Evolutionary conservation across 2,113 vertebrate genomes (phyloP), one percentile per base, ranked within the genome.

Genomic region (Chunga burmeisteri): DNA sequence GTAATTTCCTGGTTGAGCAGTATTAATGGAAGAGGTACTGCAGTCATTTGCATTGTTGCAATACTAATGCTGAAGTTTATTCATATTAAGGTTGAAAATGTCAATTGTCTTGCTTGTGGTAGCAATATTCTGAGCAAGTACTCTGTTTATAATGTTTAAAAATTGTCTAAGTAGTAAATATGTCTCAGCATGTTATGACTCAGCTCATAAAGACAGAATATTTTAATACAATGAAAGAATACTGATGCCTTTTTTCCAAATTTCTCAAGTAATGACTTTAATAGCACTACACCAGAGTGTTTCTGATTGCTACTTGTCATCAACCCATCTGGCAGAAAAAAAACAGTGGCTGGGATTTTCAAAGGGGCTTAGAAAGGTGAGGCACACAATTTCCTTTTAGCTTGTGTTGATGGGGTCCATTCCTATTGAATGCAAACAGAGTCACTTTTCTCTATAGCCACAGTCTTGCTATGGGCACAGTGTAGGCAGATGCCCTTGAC

Each of bases 251-350:
- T 95, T 93, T 95, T 86, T 50, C 77, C 70, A 94, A 70, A 85
- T 94, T 95, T 93, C 70, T 83, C 22, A 81, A 88, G 71, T 86
- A 95, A 95, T 79, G n/a, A 87, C 94, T 95, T 95, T 95, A 95
- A 96, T 93, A 94, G 66, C 73, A 66, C 44, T 93, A 90, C 83
- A 77, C 42, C 81, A 80, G 62, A 94, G 50, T 73, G 87, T 91
- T 94, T 97, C 84, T 96, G 94, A 93, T 96, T 96, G 81, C 66
- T 90, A 13, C 68, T 97, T 97, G 87, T 95, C 93, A 86, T 87
- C 96, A 90, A 70, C 70, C 58, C 86, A 94, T 89, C 81, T 91
- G 77, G 77, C 42, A 94, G 91, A 88, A 81, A 66, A 73, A 88
- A 94, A 96, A 81, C 15, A 73, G 58, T 55, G 78, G n/a, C 46